Conservation (phyloP, 2,888 invertebrate species). For the Nemotelus pantherinus region DNA sequence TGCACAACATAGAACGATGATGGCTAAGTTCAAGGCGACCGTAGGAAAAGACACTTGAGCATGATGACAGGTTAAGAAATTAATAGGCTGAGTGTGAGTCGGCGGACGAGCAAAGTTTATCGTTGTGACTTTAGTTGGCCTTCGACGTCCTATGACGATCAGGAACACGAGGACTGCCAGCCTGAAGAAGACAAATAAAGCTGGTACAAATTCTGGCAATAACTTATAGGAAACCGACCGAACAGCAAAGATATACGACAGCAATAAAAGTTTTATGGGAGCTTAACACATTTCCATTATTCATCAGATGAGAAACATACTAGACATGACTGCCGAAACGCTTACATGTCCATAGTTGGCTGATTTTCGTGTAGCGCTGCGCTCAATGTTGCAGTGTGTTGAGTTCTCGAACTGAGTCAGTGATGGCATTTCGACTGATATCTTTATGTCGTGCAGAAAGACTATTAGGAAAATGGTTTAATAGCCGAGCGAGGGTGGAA, state of each 20-base stretch:
- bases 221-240: constrained; percentile 45
- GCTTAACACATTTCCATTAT: constrained; percentile 48
- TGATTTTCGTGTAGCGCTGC: too few species aligned
- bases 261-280: constrained; percentile 47
- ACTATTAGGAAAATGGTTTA: constrained; percentile 15
- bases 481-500: constrained; percentile 7
- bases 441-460: background rate
- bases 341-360: background rate
- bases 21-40: background rate
- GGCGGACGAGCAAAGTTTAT: background rate
- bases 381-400: too few species aligned
- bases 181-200: constrained; percentile 33
- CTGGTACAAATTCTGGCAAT: constrained; percentile 42
- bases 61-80: constrained; percentile 30
- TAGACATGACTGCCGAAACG: constrained; percentile 24
- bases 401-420: background rate
- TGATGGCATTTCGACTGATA: background rate
- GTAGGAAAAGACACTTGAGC: background rate
- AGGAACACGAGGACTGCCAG: background rate
- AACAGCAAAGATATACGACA: constrained; percentile 42
- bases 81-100: background rate
- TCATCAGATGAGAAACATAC: constrained; percentile 34
- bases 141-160: background rate
- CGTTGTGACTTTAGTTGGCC: background rate
- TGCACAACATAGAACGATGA: background rate